These are phyloP conservation scores for Heliconius ismenius DNA, from an alignment of 2,888 invertebrate species.

Conservation along the genomic window DNA sequence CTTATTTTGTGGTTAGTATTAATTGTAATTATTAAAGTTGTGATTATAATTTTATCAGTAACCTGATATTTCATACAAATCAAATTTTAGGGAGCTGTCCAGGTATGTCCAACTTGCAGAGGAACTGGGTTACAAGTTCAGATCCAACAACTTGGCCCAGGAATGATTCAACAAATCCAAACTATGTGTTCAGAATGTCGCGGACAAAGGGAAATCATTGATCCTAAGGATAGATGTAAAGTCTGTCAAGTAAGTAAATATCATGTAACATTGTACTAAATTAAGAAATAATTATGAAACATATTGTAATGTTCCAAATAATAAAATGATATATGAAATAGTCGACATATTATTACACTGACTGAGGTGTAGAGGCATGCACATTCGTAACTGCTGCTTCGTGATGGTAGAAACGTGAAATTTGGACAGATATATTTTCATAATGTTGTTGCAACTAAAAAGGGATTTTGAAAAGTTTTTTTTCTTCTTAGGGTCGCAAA, in stretches of 20 bases:
- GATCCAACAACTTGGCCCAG: slow-evolving; percentile 83
- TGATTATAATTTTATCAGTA: too few species aligned
- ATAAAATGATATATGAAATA: too few species aligned
- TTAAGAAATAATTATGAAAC: background rate
- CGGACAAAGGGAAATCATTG: slow-evolving; percentile 92
- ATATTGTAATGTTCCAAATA: background rate
- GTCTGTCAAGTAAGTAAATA: slow-evolving; percentile 84
- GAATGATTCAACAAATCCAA: slow-evolving; percentile 93
- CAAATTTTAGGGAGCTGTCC: slow-evolving; percentile 85
- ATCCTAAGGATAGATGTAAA: slow-evolving; percentile 96
- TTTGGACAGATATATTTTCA: too few species aligned
- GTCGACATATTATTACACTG: too few species aligned
- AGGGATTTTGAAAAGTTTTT: background rate
- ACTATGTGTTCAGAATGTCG: slow-evolving; percentile 92
- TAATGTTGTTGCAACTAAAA: too few species aligned
- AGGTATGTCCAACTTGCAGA: slow-evolving; percentile 92
- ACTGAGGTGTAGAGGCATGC: too few species aligned
- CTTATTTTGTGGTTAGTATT: background rate
- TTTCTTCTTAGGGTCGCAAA: slow-evolving; percentile 87
- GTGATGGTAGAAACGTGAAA: too few species aligned
- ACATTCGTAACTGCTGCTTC: too few species aligned
- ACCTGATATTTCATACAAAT: background rate
- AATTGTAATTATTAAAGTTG: background rate
- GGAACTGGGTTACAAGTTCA: slow-evolving; percentile 92
- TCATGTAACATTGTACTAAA: background rate